Evolutionary conservation across 2,888 invertebrate genomes (phyloP), one percentile per base, ranked within the genome.

Genomic region (Strigamia crassipes): DNA sequence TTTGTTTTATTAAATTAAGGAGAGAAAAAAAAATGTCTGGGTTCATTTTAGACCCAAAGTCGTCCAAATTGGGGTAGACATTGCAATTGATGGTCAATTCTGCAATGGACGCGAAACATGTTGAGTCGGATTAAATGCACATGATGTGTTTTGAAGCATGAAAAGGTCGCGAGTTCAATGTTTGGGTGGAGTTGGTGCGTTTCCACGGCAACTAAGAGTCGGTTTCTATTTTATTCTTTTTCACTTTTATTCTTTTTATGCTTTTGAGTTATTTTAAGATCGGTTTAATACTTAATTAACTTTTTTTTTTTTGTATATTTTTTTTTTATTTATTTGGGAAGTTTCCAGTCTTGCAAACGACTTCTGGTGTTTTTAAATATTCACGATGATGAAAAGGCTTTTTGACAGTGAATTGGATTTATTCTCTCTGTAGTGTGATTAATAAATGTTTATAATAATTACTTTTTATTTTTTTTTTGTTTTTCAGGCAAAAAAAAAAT

Each of bases 141-240:
- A 61, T 21, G 18, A 61, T 61, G 61, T 23, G 61, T 18, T 61
- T 18, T 61, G 2, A 18, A 21, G 61, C 61, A 21, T 61, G 61
- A 61, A 61, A 61, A 61, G 61, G 61, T 61, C 61, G 61, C 61
- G 21, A 61, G 61, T 61, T 61, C 21, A 61, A 23, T n/a, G 23
- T 61, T 61, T 61, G 61, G 61, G 61, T 61, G 61, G 61, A 61
- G 61, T 61, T 61, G 61, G n/a, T 61, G 1, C 21, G 61, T 61
- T 61, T 61, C 61, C 61, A 61, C 23, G 61, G 23, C 61, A 61
- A 61, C 61, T 18, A 61, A 61, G 61, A 61, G 61, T 61, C 61
- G 23, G 61, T 12, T 61, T 61, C 12, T 12, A 18, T 23, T 61
- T 21, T 61, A n/a, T 61, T 61, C 12, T 61, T n/a, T 61, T 61